A percentile compares a stretch with the other conserved stretches of the same genome.
Evolutionary conservation across 2,888 invertebrate genomes (phyloP).

Genomic region (Zele albiditarsus): DNA sequence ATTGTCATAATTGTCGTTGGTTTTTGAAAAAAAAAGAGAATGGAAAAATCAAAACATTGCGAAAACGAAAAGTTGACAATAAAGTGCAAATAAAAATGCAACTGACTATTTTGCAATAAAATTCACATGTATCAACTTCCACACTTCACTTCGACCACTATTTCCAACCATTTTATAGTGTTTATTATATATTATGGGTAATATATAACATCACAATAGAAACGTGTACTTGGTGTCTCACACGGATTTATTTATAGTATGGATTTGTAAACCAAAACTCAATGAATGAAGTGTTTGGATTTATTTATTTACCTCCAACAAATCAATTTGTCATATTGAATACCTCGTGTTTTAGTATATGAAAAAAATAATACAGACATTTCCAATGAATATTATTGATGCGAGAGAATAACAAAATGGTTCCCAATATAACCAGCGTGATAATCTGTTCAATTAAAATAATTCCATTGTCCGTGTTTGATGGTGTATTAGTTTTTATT

Average conservation of each 20-base stretch:
- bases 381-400: neutral
- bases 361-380: neutral
- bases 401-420: neutral
- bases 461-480: neutral
- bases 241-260: constrained; percentile 26
- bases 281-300: constrained; percentile 20
- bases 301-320: neutral
- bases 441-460: neutral
- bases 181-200: constrained; percentile 42
- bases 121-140: constrained; percentile 60
- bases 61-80: neutral
- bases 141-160: constrained; percentile 70
- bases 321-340: neutral
- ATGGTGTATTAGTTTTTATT: neutral
- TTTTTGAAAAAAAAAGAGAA: neutral
- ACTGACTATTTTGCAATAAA: constrained; percentile 11
- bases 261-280: constrained; percentile 16
- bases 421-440: neutral
- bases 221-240: constrained; percentile 65
- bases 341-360: constrained; percentile 18
- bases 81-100: neutral
- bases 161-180: constrained; percentile 49
- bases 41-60: too few species aligned
- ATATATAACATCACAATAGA: constrained; percentile 37
- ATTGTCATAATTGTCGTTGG: constrained; percentile 13